These are phyloP conservation scores for Mesorhabditis spiculigera DNA, from an alignment of 2,888 invertebrate genomes.

Conservation along the genomic window DNA sequence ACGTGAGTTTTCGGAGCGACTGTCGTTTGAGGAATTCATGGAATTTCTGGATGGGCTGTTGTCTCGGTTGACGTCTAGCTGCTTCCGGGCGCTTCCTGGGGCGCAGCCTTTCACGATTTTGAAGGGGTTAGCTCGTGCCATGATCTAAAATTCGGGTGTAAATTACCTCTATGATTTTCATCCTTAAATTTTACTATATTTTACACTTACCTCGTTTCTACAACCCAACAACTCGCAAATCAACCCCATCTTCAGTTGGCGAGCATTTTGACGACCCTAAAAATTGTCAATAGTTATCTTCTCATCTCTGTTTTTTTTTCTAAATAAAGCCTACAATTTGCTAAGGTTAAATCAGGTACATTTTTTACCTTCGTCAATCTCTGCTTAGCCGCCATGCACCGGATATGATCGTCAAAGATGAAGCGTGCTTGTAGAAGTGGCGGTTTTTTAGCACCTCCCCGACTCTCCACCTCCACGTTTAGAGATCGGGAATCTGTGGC, in stretches of 20 bases:
- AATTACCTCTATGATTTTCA: no score
- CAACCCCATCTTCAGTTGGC: slow-evolving; percentile 93
- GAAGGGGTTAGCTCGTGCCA: slow-evolving; percentile 38
- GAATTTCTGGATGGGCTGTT: no score
- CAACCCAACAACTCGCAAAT: slow-evolving; percentile 82
- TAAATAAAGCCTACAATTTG: background rate
- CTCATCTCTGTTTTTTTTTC: background rate
- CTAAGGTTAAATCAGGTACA: background rate
- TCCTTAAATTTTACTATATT: background rate
- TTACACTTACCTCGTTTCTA: slow-evolving; percentile 11
- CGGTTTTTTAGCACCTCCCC: slow-evolving; percentile 23
- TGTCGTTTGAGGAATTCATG: no score
- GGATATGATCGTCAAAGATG: slow-evolving; percentile 95
- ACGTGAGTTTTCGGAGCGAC: no score
- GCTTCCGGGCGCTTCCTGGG: slow-evolving; percentile 41
- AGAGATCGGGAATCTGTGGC: slow-evolving; percentile 93
- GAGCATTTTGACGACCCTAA: slow-evolving; percentile 79
- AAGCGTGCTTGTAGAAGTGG: slow-evolving; percentile 85
- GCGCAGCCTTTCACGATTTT: slow-evolving; percentile 42
- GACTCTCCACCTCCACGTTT: slow-evolving; percentile 67
- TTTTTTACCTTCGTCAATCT: slow-evolving; percentile 65
- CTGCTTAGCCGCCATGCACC: slow-evolving; percentile 98
- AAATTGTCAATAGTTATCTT: slow-evolving; percentile 11
- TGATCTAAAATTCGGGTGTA: background rate
- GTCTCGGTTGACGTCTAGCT: slow-evolving; percentile 13